phyloP scores from a whole-genome alignment of 1,140 invertebrate genomes.

The Eurosta solidaginis region DNA sequence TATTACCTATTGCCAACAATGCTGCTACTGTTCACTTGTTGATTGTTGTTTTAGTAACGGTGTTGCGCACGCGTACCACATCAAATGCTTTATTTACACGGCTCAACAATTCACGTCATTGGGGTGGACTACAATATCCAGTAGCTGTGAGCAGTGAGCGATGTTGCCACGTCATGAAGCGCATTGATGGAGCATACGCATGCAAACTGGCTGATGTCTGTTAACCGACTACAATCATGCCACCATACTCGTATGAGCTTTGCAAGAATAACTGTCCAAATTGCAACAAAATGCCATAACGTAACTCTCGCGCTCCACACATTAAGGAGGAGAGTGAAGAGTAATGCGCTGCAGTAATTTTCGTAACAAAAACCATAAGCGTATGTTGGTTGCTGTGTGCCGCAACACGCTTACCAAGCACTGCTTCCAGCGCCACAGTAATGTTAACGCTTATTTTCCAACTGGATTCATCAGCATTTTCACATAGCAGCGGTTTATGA shows the following conservation, averaged over 20 bases:
- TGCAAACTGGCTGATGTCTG: neutral
- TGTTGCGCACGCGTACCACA: slow-evolving; percentile 7
- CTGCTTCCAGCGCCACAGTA: neutral
- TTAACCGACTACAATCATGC: no score
- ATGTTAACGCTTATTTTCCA: neutral
- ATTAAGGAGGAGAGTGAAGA: neutral
- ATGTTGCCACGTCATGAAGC: neutral
- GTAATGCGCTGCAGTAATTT: neutral
- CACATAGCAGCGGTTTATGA: neutral
- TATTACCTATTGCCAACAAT: neutral
- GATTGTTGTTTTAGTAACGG: neutral
- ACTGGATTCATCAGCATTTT: neutral
- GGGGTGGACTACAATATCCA: neutral
- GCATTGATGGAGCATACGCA: slow-evolving; percentile 6
- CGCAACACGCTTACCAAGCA: neutral
- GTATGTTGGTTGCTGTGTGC: neutral
- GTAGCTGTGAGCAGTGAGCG: neutral
- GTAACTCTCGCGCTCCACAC: neutral
- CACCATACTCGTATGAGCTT: no score
- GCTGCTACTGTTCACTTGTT: neutral
- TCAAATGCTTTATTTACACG: slow-evolving; percentile 16
- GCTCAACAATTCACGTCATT: neutral
- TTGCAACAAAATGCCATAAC: slow-evolving; percentile 13
- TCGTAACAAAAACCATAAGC: neutral
- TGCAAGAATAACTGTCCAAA: neutral